A percentile compares a stretch with the other conserved stretches of the same genome.
Conservation (phyloP, 2,888 invertebrate genomes). For the Orthonevra nobilis region DNA sequence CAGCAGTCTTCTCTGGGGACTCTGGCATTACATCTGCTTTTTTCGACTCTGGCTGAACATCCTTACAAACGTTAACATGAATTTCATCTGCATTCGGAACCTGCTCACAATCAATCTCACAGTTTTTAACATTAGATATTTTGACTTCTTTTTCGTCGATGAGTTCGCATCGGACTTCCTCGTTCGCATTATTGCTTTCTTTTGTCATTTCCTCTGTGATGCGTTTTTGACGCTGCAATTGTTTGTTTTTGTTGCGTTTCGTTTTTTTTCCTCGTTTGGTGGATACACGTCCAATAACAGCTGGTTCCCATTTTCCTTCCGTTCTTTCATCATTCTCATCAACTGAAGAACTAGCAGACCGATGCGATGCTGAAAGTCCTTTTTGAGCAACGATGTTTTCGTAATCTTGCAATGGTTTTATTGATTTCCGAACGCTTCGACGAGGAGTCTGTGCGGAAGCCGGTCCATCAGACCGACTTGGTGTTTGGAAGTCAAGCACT, state of each 20-base stretch:
- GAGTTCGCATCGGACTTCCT: too few relatives aligned
- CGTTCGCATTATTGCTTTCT: not conserved
- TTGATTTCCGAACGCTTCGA: slow-evolving; percentile 76
- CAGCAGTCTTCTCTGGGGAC: too few relatives aligned
- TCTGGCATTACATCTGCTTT: too few relatives aligned
- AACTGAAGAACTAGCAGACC: not conserved
- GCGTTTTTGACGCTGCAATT: slow-evolving; percentile 16
- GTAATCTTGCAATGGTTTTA: slow-evolving; percentile 76
- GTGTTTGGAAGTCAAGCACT: slow-evolving; percentile 17
- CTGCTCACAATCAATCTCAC: not conserved
- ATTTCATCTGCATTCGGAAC: not conserved
- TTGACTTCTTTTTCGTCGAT: too few relatives aligned
- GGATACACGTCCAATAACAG: slow-evolving; percentile 74
- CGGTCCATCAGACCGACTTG: slow-evolving; percentile 13
- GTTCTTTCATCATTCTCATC: slow-evolving; percentile 16
- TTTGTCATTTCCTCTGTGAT: not conserved
- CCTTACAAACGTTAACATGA: not conserved
- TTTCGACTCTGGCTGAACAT: too few relatives aligned
- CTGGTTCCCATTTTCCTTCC: slow-evolving; percentile 73
- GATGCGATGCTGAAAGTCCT: slow-evolving; percentile 27
- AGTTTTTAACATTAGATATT: not conserved
- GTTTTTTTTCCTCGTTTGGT: slow-evolving; percentile 72
- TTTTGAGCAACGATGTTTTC: slow-evolving; percentile 74
- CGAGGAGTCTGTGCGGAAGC: slow-evolving; percentile 73
- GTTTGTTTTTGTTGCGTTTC: slow-evolving; percentile 19